Conservation (phyloP, 1,140 invertebrate genomes). For the Rhynchophorus ferrugineus region DNA sequence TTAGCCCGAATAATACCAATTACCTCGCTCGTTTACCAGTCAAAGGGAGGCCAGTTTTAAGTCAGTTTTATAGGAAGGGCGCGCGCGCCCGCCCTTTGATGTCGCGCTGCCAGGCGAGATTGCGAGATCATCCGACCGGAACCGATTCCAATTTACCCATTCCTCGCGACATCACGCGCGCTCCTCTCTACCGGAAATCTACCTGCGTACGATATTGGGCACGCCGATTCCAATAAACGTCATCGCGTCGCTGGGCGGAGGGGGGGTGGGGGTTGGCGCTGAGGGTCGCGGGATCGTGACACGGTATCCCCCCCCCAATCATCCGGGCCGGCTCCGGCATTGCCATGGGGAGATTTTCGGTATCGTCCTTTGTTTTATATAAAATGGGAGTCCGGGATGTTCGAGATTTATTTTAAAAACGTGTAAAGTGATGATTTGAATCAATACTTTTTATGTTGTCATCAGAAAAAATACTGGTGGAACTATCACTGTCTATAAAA, state of each 20-base stretch:
- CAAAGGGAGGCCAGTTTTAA: conserved; percentile 14
- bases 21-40: conserved; percentile 10
- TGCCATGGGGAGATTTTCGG: too few relatives aligned
- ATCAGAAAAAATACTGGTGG: too few relatives aligned
- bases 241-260: conserved; percentile 6
- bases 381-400: too few relatives aligned
- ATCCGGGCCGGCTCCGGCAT: too few relatives aligned
- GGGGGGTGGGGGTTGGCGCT: too few relatives aligned
- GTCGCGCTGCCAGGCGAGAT: conserved; percentile 21
- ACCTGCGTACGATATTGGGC: conserved; percentile 18
- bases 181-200: conserved; percentile 19
- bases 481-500: too few relatives aligned
- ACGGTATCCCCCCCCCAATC: too few relatives aligned
- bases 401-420: too few relatives aligned
- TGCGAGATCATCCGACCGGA: conserved; percentile 10
- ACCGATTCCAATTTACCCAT: conserved; percentile 23
- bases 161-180: conserved; percentile 14
- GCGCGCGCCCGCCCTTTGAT: conserved; percentile 16
- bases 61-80: conserved; percentile 15
- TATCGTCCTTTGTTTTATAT: too few relatives aligned
- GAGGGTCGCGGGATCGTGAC: too few relatives aligned
- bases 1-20: conserved; percentile 21
- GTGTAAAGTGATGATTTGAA: too few relatives aligned
- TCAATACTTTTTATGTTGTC: too few relatives aligned
- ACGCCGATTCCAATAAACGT: conserved; percentile 20